These are phyloP conservation scores for Strix uralensis DNA, from an alignment of 2,113 vertebrate genomes.

Conservation along the genomic window DNA sequence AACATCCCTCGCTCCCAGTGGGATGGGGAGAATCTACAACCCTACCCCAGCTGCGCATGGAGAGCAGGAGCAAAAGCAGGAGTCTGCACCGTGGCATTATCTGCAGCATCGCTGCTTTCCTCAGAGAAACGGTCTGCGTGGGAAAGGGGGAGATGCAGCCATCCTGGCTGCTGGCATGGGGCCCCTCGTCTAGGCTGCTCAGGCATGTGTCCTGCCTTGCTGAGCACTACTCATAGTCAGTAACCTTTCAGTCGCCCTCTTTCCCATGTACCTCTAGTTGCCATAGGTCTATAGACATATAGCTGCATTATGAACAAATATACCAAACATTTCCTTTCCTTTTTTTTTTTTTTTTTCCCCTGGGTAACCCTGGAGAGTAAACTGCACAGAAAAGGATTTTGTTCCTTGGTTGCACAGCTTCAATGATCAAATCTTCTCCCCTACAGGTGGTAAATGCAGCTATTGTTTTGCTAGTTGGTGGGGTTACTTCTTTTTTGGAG, in stretches of 20 bases:
- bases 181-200: neutral
- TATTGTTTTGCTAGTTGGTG: neutral
- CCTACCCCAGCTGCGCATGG: fast-evolving
- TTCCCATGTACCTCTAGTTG: neutral
- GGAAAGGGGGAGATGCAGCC: neutral
- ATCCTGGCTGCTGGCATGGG: neutral
- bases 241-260: neutral
- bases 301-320: neutral
- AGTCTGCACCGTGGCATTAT: fast-evolving
- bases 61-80: neutral
- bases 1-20: neutral
- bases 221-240: neutral
- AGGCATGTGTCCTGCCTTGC: neutral
- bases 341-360: neutral
- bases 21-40: neutral
- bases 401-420: neutral
- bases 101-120: neutral
- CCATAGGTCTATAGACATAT: fast-evolving
- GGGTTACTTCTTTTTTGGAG: neutral
- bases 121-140: neutral
- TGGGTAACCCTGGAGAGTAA: neutral
- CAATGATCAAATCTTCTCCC: neutral
- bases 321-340: fast-evolving
- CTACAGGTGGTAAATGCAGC: neutral
- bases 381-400: neutral